These are phyloP conservation scores for Rhizoglyphus robini DNA, from an alignment of 1,140 invertebrate species.

Conservation along the genomic window DNA sequence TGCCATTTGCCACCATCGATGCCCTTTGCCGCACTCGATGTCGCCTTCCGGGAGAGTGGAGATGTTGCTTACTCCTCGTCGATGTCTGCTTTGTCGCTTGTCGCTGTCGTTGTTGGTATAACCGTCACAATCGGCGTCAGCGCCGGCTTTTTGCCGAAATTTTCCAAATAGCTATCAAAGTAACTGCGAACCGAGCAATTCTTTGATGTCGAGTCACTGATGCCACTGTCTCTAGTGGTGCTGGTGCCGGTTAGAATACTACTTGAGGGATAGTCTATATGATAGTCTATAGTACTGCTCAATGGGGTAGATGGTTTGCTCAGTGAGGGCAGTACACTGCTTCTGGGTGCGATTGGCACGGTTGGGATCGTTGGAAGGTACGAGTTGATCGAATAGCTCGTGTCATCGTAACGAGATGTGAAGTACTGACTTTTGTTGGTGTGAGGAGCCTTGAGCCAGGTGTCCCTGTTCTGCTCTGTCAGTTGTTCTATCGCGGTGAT, in stretches of 20 bases:
- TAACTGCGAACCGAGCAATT: not conserved
- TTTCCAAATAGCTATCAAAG: not conserved
- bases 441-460: not conserved
- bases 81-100: no score
- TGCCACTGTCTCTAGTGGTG: not conserved
- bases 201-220: not conserved
- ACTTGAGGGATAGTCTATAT: no score
- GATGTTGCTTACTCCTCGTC: no score
- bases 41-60: no score
- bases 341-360: not conserved
- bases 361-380: not conserved
- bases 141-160: no score
- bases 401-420: not conserved
- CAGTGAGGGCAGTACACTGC: not conserved
- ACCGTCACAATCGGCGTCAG: no score
- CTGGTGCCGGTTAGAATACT: not conserved
- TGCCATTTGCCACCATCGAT: no score
- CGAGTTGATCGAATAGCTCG: not conserved
- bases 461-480: not conserved
- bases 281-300: not conserved
- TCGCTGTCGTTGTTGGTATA: no score
- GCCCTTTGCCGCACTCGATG: no score
- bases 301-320: not conserved
- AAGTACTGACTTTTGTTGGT: not conserved
- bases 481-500: conserved; percentile 1